Evolutionary conservation across 2,797 vertebrate species (phyloP).

Genomic region (Graptemys geographica): DNA sequence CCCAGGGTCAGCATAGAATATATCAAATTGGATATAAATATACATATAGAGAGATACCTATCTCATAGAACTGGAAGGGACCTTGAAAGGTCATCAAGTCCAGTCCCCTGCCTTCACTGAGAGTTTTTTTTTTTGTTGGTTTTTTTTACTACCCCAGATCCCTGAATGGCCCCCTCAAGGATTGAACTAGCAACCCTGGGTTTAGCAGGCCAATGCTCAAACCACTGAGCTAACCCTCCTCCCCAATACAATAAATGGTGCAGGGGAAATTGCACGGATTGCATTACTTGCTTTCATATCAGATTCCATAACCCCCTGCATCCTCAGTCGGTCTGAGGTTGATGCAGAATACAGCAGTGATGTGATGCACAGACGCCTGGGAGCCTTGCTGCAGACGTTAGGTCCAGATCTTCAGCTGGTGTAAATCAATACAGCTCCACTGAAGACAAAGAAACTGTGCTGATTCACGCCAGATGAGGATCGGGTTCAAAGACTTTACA

Average conservation of each 20-base stretch:
- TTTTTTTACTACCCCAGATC: no score
- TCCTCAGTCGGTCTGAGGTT: neutral
- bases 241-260: neutral
- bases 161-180: no score
- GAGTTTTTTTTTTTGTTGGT: no score
- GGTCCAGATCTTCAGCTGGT: neutral
- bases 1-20: neutral
- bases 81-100: no score
- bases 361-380: neutral
- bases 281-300: neutral
- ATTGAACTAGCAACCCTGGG: no score
- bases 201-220: no score
- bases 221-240: no score
- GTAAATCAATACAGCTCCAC: no score
- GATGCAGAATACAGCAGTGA: neutral
- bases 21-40: neutral
- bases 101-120: no score
- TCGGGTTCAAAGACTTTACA: neutral
- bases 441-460: neutral
- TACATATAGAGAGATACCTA: no score
- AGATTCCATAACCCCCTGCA: neutral
- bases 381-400: neutral
- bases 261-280: neutral
- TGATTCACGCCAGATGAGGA: neutral
- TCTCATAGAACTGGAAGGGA: no score